Percentiles rank a stretch among this genome's conserved stretches.
phyloP scores from a whole-genome alignment of 1,140 invertebrate species.

The Dendrolimus punctatus region DNA sequence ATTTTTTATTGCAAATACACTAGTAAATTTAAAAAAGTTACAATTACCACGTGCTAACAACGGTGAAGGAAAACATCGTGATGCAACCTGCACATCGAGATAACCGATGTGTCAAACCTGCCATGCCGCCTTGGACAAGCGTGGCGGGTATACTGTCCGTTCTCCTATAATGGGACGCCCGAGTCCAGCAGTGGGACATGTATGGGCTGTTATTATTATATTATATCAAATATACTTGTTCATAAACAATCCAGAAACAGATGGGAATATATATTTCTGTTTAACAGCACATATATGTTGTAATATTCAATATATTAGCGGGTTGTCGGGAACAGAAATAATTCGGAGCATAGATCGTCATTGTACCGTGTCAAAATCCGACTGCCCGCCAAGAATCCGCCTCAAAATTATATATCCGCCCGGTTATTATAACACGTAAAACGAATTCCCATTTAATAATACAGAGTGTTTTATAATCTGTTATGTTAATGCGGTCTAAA shows the following conservation, averaged over 20 bases:
- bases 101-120: too few species aligned
- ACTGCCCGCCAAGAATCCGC: conserved; percentile 35
- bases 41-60: too few species aligned
- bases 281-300: conserved; percentile 8
- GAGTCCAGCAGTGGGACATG: too few species aligned
- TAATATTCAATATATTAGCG: conserved; percentile 10
- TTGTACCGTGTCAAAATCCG: conserved; percentile 17
- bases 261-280: conserved; percentile 8
- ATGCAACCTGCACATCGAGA: too few species aligned
- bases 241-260: conserved; percentile 1
- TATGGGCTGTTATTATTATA: too few species aligned
- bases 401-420: conserved; percentile 39
- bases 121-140: too few species aligned
- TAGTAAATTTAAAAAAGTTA: too few species aligned
- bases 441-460: neutral
- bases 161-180: too few species aligned
- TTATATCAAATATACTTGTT: neutral
- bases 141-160: too few species aligned
- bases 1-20: too few species aligned
- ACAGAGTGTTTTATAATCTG: conserved; percentile 14
- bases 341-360: conserved; percentile 27
- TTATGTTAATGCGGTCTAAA: conserved; percentile 4
- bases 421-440: neutral
- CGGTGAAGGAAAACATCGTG: too few species aligned
- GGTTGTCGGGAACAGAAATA: conserved; percentile 26